Evolutionary conservation across 1,140 invertebrate genomes (phyloP), one percentile per base, ranked within the genome.

Genomic region (Achatina immaculata): DNA sequence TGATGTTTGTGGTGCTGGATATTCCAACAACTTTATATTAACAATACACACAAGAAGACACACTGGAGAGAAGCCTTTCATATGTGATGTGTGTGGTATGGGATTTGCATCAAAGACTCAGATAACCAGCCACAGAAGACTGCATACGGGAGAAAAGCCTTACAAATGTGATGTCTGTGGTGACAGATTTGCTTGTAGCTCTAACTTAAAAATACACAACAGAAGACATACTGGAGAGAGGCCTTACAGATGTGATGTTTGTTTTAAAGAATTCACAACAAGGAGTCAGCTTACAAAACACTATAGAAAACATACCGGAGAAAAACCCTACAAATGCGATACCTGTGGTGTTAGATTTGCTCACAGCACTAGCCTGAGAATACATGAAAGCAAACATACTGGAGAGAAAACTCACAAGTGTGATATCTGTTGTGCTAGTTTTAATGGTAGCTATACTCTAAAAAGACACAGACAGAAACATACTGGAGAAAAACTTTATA

Each of bases 291-390:
- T 62, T 1, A 62, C 9, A 31, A 14, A 4, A 4, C 58, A 62
- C 16, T 11, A 4, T 31, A 62, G n/a, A 19, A 34, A 31, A 62
- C 58, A 62, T 34, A 62, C 58, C 1, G 58, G 58, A 34, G 58
- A 62, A 34, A 62, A 31, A 31, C 58, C 58, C 4, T 62, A 62
- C 28, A 62, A 62, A 62, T 62, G 58, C 31, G 58, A 62, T 62
- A 62, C 31, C 9, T 62, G 58, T 62, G 58, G 28, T 62, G n/a
- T 28, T 31, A 34, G 28, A 31, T 62, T 62, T 62, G 58, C 16
- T n/a, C 21, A 14, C 4, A 28, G 11, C 3, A 28, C n/a, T 28
- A 31, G n/a, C 7, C 58, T 62, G n/a, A 6, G 31, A 31, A 62
- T 4, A 31, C 58, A 62, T 28, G 31, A 9, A 62, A n/a, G n/a